Evolutionary conservation across 2,888 invertebrate species (phyloP).

Genomic region (Lissocephala sabroskyi): DNA sequence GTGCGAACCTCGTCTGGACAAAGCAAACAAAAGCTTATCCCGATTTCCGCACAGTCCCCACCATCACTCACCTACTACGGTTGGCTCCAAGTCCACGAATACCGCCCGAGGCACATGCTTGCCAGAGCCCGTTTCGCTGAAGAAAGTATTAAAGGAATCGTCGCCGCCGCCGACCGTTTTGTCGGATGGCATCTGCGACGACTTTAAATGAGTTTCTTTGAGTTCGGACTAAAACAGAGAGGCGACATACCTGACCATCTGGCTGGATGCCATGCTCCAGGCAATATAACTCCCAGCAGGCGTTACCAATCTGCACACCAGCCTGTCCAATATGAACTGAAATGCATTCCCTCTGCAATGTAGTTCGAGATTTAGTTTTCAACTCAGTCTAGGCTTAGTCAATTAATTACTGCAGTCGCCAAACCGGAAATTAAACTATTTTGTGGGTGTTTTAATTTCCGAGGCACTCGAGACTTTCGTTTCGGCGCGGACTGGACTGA

Average conservation of each 20-base stretch:
- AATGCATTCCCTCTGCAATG: slow-evolving; percentile 81
- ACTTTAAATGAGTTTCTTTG: too few species aligned
- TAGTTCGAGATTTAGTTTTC: too few species aligned
- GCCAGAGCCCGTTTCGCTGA: slow-evolving; percentile 95
- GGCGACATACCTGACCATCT: slow-evolving; percentile 80
- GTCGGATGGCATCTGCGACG: slow-evolving; percentile 87
- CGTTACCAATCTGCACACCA: slow-evolving; percentile 92
- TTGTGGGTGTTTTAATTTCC: too few species aligned
- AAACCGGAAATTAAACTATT: too few species aligned
- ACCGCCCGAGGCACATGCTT: slow-evolving; percentile 96
- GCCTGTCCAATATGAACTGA: slow-evolving; percentile 86
- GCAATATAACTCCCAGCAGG: slow-evolving; percentile 92
- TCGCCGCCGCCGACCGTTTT: slow-evolving; percentile 93
- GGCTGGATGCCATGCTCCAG: slow-evolving; percentile 93
- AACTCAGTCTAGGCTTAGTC: too few species aligned
- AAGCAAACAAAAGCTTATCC: too few species aligned
- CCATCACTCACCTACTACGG: slow-evolving; percentile 79
- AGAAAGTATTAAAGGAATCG: slow-evolving; percentile 96
- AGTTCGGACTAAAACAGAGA: too few species aligned
- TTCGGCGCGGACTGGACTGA: too few species aligned
- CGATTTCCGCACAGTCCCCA: too few species aligned
- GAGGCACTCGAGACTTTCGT: too few species aligned
- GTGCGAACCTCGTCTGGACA: slow-evolving; percentile 90
- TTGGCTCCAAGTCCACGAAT: slow-evolving; percentile 96
- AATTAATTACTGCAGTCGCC: too few species aligned